Percentiles rank a stretch among this genome's conserved stretches.
Evolutionary conservation across 2,113 vertebrate species (phyloP).

Genomic region (Lophius piscatorius): DNA sequence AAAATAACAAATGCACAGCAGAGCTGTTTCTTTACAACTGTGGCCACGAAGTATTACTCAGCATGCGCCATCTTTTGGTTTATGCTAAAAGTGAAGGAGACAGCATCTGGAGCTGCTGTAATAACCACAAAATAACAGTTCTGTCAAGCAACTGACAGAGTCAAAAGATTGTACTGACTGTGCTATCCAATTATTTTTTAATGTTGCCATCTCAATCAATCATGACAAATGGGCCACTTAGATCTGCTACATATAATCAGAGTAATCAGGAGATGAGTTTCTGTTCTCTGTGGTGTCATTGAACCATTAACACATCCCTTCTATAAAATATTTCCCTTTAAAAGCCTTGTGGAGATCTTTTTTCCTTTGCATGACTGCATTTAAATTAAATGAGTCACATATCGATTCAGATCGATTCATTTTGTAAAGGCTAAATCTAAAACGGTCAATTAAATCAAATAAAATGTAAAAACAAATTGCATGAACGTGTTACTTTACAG

Average conservation of each 20-base stretch:
- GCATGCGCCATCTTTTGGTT: background rate
- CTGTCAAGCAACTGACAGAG: background rate
- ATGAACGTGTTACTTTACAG: too few species aligned
- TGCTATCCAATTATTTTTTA: background rate
- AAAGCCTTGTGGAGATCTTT: too few species aligned
- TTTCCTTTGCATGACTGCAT: too few species aligned
- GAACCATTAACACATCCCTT: background rate
- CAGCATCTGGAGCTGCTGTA: background rate
- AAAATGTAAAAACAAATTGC: too few species aligned
- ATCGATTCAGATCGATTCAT: too few species aligned
- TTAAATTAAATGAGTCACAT: too few species aligned
- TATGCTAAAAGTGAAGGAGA: conserved; percentile 1
- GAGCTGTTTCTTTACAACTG: conserved; percentile 1
- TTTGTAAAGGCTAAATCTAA: too few species aligned
- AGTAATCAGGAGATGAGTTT: background rate
- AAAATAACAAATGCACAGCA: conserved; percentile 2
- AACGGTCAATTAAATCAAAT: too few species aligned
- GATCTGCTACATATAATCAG: background rate
- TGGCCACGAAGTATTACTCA: too few species aligned
- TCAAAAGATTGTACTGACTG: background rate
- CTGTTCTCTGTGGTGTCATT: background rate
- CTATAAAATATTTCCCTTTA: too few species aligned
- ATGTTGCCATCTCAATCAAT: too few species aligned
- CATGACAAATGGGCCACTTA: background rate
- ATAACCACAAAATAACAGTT: conserved; percentile 7